Evolutionary conservation across 2,888 invertebrate genomes (phyloP).

Genomic region (Hypomecis punctinalis): DNA sequence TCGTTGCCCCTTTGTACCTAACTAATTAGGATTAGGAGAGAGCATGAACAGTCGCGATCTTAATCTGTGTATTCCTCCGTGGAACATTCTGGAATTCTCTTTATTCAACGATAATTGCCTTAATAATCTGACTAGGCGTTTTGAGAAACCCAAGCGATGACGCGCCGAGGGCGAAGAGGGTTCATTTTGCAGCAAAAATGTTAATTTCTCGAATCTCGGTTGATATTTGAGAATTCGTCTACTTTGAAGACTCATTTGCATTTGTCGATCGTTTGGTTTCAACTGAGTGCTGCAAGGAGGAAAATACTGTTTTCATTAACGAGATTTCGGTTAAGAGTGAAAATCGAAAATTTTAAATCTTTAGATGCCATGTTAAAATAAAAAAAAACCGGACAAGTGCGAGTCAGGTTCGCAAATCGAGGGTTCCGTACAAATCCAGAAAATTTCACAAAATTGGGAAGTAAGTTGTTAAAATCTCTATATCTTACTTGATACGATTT

Average conservation of each 20-base stretch:
- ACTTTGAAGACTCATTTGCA: slow-evolving; percentile 27
- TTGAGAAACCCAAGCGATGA: slow-evolving; percentile 42
- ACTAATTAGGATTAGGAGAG: slow-evolving; percentile 67
- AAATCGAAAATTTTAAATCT: too few relatives aligned
- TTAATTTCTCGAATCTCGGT: slow-evolving; percentile 30
- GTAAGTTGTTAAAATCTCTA: too few relatives aligned
- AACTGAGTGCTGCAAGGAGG: neutral
- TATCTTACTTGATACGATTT: too few relatives aligned
- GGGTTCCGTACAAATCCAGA: too few relatives aligned
- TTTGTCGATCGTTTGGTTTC: slow-evolving; percentile 17
- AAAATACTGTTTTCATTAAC: slow-evolving; percentile 8
- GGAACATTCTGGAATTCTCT: slow-evolving; percentile 46
- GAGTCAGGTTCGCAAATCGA: too few relatives aligned
- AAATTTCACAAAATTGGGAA: too few relatives aligned
- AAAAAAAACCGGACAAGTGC: too few relatives aligned
- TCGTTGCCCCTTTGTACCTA: slow-evolving; percentile 46
- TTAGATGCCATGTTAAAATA: too few relatives aligned
- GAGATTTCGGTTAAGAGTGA: neutral
- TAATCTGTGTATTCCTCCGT: slow-evolving; percentile 56
- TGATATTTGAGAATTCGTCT: slow-evolving; percentile 28
- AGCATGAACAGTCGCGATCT: slow-evolving; percentile 64
- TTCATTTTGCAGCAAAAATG: slow-evolving; percentile 33
- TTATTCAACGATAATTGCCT: slow-evolving; percentile 54
- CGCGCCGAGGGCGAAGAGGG: slow-evolving; percentile 19
- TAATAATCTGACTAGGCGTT: slow-evolving; percentile 50